Evolutionary conservation across 92 coral and sea anemone genomes (phyloP).

Genomic region (Epizoanthus rinbou): DNA sequence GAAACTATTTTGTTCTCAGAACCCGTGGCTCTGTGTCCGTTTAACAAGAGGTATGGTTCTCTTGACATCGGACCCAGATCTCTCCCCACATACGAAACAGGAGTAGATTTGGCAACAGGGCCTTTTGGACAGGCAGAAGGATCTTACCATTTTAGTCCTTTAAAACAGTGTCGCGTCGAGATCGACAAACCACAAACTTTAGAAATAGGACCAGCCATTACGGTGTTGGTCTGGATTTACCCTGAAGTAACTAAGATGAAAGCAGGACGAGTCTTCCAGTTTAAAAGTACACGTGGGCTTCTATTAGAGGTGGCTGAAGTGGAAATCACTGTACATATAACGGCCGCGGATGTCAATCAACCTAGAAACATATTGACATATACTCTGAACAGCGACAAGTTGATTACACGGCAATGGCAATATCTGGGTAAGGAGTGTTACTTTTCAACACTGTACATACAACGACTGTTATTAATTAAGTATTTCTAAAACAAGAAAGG

Average conservation of each 20-base stretch:
- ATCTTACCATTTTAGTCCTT: not conserved
- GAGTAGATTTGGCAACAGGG: constrained; percentile 20
- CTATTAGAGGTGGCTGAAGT: not conserved
- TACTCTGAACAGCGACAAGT: too few species aligned
- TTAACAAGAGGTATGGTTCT: not conserved
- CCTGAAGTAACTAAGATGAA: not conserved
- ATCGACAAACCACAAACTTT: not conserved
- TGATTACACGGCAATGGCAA: too few species aligned
- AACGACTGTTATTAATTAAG: too few species aligned
- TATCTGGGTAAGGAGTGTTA: too few species aligned
- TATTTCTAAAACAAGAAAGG: too few species aligned
- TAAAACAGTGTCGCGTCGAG: not conserved
- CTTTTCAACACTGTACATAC: too few species aligned
- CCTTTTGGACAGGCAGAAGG: constrained; percentile 25
- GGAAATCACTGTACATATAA: not conserved
- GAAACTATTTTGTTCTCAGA: not conserved
- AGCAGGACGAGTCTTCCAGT: not conserved
- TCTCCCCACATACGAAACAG: constrained; percentile 9
- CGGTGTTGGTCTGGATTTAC: constrained; percentile 35
- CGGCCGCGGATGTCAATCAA: not conserved
- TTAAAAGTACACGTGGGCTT: not conserved
- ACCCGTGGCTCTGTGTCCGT: constrained; percentile 23
- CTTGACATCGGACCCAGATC: constrained; percentile 8
- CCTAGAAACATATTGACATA: too few species aligned
- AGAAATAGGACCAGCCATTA: not conserved